Evolutionary conservation across 37 sponge, comb jelly and placozoan species (phyloP), one percentile per base, ranked within the genome.

Genomic region (Crambe crambe): DNA sequence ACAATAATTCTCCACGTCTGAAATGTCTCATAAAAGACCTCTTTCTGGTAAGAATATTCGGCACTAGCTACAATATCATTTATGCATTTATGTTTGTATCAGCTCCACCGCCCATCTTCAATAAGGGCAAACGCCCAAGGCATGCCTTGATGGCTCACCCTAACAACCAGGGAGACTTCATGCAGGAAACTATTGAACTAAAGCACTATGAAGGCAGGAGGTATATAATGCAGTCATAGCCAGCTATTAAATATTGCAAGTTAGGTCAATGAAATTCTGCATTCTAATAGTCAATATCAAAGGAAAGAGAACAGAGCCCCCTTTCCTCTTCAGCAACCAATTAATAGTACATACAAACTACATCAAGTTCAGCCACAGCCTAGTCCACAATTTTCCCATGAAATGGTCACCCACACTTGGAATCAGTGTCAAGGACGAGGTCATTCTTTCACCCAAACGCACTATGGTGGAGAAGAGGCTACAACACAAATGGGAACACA

Each of bases 131-230:
- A 60, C 59, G 86, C 29, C 85, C 77, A 41, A 78, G 82, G 63
- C 86, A 75, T 31, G 89, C 93, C 36, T 43, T 92, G 37, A 22
- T 78, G 26, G 76, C 93, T 31, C 85, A 84, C 23, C 93, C 93
- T 22, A 73, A 73, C 35, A 73, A 73, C 56, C 3, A 38, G 9
- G 70, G 47, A 40, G 47, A 27, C 27, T 27, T 71, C 39, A 40
- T 43, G 3, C 72, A 71, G 2, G 47, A 42, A 41, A 25, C 72
- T 25, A 44, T 71, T 65, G 9, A 32, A n/a, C 56, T 43, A 22
- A 35, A 32, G 23, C 56, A 73, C 6, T 43, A 54, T 42, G 37
- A 42, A 36, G 66, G 31, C 35, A 65, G 66, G 30, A 65, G 66
- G 66, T 32, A 65, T 12, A 2, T 5, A 2, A 34, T 65, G 10